A percentile compares a stretch with the other conserved stretches of the same genome.
phyloP scores from a whole-genome alignment of 2,888 invertebrate genomes.

The Cremastinae sp. region DNA sequence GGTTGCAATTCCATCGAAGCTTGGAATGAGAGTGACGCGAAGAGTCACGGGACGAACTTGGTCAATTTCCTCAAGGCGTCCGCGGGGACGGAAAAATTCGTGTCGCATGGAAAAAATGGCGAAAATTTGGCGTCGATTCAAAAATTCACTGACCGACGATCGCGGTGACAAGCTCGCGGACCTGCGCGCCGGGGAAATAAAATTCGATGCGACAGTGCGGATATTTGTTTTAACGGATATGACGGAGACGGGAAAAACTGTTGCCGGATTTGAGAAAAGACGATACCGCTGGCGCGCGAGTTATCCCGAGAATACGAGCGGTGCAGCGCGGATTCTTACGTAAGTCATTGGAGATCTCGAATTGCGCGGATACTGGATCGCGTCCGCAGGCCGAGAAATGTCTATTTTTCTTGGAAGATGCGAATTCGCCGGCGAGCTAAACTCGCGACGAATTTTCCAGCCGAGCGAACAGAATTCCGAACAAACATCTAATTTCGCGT shows the following conservation, averaged over 20 bases:
- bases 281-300: background rate
- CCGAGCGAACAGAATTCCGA: background rate
- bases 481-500: background rate
- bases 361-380: conserved; percentile 17
- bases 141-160: background rate
- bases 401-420: conserved; percentile 48
- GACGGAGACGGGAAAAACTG: conserved; percentile 39
- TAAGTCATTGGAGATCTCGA: conserved; percentile 15
- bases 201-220: conserved; percentile 27
- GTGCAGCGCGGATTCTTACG: conserved; percentile 33
- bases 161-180: background rate
- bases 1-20: background rate
- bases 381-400: conserved; percentile 6
- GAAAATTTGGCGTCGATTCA: too few relatives aligned
- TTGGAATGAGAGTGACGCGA: background rate
- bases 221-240: conserved; percentile 54
- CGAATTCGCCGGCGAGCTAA: background rate
- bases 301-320: background rate
- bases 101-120: too few relatives aligned
- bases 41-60: too few relatives aligned
- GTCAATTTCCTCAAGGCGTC: too few relatives aligned
- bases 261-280: conserved; percentile 35
- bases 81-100: too few relatives aligned
- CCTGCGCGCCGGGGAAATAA: conserved; percentile 8
- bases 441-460: conserved; percentile 8